phyloP scores from a whole-genome alignment of 2,797 vertebrate genomes.

The Cichlasoma orientale region DNA sequence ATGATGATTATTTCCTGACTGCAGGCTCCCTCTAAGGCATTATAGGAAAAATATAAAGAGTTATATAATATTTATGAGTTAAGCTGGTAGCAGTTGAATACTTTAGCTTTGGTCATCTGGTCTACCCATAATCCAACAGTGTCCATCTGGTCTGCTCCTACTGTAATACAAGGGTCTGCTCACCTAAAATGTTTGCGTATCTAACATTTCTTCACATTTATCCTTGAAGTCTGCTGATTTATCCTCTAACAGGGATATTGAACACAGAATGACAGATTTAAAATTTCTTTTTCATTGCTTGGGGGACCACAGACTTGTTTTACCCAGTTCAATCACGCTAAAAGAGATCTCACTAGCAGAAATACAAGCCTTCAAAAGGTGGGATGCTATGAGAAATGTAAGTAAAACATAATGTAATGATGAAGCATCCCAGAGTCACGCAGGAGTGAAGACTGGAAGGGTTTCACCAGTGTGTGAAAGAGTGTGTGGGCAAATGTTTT shows the following conservation, averaged over 20 bases:
- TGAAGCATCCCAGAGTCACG: too few relatives aligned
- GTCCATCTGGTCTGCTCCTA: not conserved
- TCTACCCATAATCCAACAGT: not conserved
- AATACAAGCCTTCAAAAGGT: not conserved
- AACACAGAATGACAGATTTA: not conserved
- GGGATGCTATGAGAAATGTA: not conserved
- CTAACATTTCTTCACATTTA: not conserved
- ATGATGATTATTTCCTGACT: slow-evolving; percentile 76
- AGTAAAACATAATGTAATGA: too few relatives aligned
- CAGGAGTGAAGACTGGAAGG: too few relatives aligned
- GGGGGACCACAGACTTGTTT: not conserved
- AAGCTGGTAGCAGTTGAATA: slow-evolving; percentile 12
- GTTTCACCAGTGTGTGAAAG: too few relatives aligned
- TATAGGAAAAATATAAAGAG: slow-evolving; percentile 56
- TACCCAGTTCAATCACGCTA: not conserved
- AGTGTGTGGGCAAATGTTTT: not conserved
- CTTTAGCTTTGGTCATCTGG: slow-evolving; percentile 1
- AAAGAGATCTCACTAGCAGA: not conserved
- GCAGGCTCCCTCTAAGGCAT: slow-evolving; percentile 62
- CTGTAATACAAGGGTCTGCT: not conserved
- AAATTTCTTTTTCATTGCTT: not conserved
- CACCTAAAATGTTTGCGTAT: not conserved
- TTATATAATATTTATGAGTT: slow-evolving; percentile 53
- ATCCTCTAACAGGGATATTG: not conserved
- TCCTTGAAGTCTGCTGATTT: not conserved